A percentile compares a stretch with the other conserved stretches of the same genome.
Conservation (phyloP, 2,888 invertebrate genomes). For the Colostygia pectinataria region DNA sequence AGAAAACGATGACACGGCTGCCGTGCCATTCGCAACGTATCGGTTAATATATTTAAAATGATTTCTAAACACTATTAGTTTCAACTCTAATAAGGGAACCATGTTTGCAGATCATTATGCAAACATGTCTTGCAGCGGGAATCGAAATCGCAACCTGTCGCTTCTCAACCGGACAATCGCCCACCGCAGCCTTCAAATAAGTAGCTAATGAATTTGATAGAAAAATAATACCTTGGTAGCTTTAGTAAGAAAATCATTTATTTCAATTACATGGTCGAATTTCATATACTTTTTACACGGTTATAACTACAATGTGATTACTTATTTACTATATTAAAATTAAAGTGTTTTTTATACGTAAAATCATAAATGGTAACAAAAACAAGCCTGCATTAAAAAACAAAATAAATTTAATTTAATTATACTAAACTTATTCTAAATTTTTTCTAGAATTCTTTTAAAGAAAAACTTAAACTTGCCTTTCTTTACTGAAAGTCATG, state of each 20-base stretch:
- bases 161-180: too few species aligned
- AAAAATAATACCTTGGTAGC: neutral
- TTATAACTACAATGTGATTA: too few species aligned
- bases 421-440: constrained; percentile 11
- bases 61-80: too few species aligned
- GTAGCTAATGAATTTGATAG: neutral
- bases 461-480: constrained; percentile 2
- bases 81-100: too few species aligned
- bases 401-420: constrained; percentile 13
- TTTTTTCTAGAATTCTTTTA: constrained; percentile 10
- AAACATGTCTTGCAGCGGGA: too few species aligned
- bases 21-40: too few species aligned
- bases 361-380: constrained; percentile 25
- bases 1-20: too few species aligned
- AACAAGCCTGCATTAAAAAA: constrained; percentile 12
- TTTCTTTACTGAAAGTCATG: neutral
- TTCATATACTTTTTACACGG: constrained; percentile 18
- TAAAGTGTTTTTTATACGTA: neutral
- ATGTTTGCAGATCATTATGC: too few species aligned
- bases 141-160: too few species aligned
- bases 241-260: constrained; percentile 23
- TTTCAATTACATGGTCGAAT: constrained; percentile 11
- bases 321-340: neutral
- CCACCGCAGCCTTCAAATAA: too few species aligned
- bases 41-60: too few species aligned